Base-by-base conservation (phyloP, 1,140 invertebrate genomes). In the Drosophila carrolli region DNA sequence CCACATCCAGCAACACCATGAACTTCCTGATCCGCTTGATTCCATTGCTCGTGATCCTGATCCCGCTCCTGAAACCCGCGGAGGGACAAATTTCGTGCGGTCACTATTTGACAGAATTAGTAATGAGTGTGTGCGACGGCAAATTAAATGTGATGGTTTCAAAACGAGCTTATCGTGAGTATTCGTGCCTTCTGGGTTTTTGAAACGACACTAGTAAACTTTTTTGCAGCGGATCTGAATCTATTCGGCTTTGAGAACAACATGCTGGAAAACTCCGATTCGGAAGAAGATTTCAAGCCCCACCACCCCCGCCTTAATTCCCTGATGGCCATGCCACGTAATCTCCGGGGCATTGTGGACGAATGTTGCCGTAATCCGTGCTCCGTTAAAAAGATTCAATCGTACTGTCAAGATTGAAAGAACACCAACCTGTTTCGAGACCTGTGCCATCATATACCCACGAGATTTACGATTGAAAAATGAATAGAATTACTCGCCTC, bases 161-260 rank as follows among this genome's bases (percentile, higher is more conserved):
- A 11, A 83, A 83, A 13, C 81, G 81, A 7, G 55, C 23, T 55
- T 46, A 58, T 16, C 23, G 81, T 85, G 14, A 81, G 81, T 80
- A 67, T 16, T 27, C n/a, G 32, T 27, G n/a, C 19, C 9, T 16
- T 43, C 29, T 11, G 8, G 35, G 7, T n/a, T 32, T 43, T 43
- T 4, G 2, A 11, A 51, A 51, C 48, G 27, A 4, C 27, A 35
- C 27, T 8, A 35, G 8, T 10, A 32, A 5, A 37, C 32, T 10
- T 32, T 16, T 57, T 75, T 54, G 40, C 73, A 84, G 81, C 68
- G 58, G 62, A 79, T 40, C 43, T 74, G 62, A 59, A 79, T 29
- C 43, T 85, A 27, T 77, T 85, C 14, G 81, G 85, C 75, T 84
- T 81, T 46, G 81, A 68, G 66, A 77, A 83, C 8, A 58, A 72